Conservation (phyloP, 2,888 invertebrate species). For the Vannuccia rotundouncinata region DNA sequence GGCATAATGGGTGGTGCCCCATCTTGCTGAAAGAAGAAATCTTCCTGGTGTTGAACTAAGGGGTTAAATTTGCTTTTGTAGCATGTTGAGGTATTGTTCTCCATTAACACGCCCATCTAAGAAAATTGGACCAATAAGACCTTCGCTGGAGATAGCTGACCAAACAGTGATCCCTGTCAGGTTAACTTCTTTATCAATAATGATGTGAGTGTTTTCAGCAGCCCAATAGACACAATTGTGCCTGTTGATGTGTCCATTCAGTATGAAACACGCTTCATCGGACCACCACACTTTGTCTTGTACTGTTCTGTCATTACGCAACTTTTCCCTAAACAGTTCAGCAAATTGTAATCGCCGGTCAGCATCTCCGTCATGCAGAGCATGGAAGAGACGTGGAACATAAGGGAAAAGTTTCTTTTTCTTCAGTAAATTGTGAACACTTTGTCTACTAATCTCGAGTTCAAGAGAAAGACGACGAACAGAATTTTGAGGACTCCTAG, state of each 20-base stretch:
- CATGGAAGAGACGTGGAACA: not conserved
- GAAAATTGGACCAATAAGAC: slow-evolving; percentile 3
- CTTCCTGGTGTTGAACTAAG: not conserved
- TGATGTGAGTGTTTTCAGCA: slow-evolving; percentile 10
- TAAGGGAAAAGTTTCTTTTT: not conserved
- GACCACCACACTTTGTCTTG: not conserved
- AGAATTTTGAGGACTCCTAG: not conserved
- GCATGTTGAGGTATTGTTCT: slow-evolving; percentile 15
- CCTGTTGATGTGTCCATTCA: not conserved
- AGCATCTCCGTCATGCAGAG: slow-evolving; percentile 29
- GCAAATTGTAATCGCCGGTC: slow-evolving; percentile 1
- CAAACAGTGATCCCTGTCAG: slow-evolving; percentile 14
- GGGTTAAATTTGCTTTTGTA: slow-evolving; percentile 9
- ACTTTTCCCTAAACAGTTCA: not conserved
- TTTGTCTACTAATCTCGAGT: not conserved
- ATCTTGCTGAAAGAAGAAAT: slow-evolving; percentile 17
- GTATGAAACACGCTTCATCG: not conserved
- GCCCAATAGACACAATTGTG: not conserved
- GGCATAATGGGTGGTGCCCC: slow-evolving; percentile 5
- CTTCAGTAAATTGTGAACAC: slow-evolving; percentile 19
- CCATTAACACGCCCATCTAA: slow-evolving; percentile 1
- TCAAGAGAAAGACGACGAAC: slow-evolving; percentile 4
- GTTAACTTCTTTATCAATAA: not conserved
- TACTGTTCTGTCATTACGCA: not conserved
- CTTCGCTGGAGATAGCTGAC: slow-evolving; percentile 11